Base-by-base conservation (phyloP, 2,888 invertebrate species). In the Drosophila koepferae region DNA sequence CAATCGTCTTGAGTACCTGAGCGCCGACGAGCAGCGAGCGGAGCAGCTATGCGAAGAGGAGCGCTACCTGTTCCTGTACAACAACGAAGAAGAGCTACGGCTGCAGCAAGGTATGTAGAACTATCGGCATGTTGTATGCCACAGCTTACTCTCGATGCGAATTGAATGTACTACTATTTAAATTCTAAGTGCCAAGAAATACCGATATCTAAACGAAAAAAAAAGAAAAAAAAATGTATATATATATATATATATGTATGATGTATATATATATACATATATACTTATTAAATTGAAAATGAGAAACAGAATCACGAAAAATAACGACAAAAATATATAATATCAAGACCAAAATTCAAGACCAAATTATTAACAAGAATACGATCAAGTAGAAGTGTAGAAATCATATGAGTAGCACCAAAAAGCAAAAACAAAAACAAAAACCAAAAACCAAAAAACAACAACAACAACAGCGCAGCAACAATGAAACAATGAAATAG, bases 11-110 rank as follows among this genome's bases (percentile, higher is more conserved):
- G 95, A 94, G 85, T 95, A 95, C 89, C 94, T 96, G 62, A 95
- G 95, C 53, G 95, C 95, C 81, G 95, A 95, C 54, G 97, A 98
- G 92, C 94, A 95, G 81, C 95, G 96, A 72, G 95, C 98, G 79
- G 99, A 99, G 93, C 96, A 96, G 90, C 94, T 98, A 63, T 99
- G 99, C 93, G 99, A 99, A 92, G 97, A 98, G 92, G 99, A 99
- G 94, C 95, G 99, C 54, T 99, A 98, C 94, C 94, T 96, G 72
- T 98, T 91, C 23, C 94, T 99, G 55, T 96, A 96, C 91, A 96
- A 96, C 68, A 97, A 98, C 93, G 96, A 98, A 90, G 96, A 96
- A 92, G 97, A 98, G 91, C 97, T 97, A 91, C 95, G 96, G 78
- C 95, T 97, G 94, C 97, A 98, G 93, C 97, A 98, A 95, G 98